A percentile compares a stretch with the other conserved stretches of the same genome.
These are phyloP conservation scores for Cercopithecus mona DNA, from an alignment of 2,113 vertebrate species.

Conservation along the genomic window DNA sequence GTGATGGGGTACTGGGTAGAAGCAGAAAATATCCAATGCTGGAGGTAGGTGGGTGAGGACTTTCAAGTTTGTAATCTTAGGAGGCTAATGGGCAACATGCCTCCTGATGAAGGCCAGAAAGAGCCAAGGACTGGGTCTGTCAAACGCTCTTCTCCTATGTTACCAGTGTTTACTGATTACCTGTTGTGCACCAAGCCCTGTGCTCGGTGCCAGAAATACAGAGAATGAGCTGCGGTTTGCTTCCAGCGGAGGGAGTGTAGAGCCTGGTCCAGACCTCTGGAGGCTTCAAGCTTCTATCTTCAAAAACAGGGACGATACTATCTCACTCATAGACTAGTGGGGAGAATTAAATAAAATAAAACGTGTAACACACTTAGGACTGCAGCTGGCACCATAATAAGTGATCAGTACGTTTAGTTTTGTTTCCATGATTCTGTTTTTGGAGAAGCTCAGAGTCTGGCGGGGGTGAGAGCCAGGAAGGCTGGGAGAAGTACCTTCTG, in stretches of 20 bases:
- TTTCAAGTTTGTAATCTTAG: background rate
- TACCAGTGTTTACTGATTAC: background rate
- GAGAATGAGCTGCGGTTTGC: background rate
- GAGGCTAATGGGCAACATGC: background rate
- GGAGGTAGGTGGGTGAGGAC: background rate
- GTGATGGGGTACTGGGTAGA: background rate
- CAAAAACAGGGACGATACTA: background rate
- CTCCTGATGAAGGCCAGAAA: background rate
- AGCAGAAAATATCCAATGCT: background rate
- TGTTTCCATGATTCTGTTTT: background rate
- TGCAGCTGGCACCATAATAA: background rate
- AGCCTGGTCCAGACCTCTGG: background rate
- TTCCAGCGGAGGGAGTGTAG: background rate
- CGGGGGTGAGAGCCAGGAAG: background rate
- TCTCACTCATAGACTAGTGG: background rate
- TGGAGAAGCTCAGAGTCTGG: background rate
- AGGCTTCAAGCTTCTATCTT: background rate
- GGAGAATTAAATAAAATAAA: constrained; percentile 20
- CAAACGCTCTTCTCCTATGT: background rate
- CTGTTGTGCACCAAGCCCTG: background rate
- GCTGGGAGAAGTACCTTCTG: background rate
- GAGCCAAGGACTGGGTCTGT: background rate
- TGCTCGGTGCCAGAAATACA: background rate
- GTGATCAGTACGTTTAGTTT: background rate
- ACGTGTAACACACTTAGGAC: background rate